A percentile compares a stretch with the other conserved stretches of the same genome.
phyloP scores from a whole-genome alignment of 2,113 vertebrate genomes.

The Periophthalmodon schlosseri region DNA sequence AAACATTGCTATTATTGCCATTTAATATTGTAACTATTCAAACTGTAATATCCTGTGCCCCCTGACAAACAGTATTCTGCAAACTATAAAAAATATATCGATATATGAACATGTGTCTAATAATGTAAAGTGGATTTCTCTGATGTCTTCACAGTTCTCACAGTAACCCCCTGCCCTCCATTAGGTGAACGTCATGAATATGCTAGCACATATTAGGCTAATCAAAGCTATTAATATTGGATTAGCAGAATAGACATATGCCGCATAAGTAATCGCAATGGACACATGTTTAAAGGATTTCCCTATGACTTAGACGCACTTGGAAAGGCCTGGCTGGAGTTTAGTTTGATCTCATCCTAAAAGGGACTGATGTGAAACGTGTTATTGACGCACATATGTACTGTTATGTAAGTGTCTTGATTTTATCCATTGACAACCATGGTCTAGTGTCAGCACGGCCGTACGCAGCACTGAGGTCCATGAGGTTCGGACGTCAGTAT shows the following conservation, averaged over 20 bases:
- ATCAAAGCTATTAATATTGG: slow-evolving; percentile 75
- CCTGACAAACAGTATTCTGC: too few species aligned
- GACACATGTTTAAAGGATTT: neutral
- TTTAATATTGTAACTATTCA: too few species aligned
- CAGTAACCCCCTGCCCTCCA: slow-evolving; percentile 5
- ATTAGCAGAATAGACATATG: slow-evolving; percentile 62
- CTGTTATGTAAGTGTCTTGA: too few species aligned
- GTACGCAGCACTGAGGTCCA: too few species aligned
- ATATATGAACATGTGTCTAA: neutral
- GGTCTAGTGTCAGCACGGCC: too few species aligned
- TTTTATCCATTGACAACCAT: too few species aligned
- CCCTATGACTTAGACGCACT: neutral
- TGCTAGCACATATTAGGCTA: slow-evolving; percentile 61
- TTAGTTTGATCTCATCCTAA: neutral
- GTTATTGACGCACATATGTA: neutral
- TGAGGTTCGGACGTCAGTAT: too few species aligned
- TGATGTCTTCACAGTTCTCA: neutral
- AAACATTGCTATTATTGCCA: too few species aligned
- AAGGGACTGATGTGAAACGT: neutral
- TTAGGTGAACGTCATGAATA: slow-evolving; percentile 70
- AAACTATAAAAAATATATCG: neutral
- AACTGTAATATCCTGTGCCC: too few species aligned
- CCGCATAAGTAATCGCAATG: slow-evolving; percentile 50
- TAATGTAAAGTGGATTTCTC: neutral
- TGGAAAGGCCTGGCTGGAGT: neutral